Conservation (phyloP, 2,888 invertebrate genomes). For the Mayetiola destructor region DNA sequence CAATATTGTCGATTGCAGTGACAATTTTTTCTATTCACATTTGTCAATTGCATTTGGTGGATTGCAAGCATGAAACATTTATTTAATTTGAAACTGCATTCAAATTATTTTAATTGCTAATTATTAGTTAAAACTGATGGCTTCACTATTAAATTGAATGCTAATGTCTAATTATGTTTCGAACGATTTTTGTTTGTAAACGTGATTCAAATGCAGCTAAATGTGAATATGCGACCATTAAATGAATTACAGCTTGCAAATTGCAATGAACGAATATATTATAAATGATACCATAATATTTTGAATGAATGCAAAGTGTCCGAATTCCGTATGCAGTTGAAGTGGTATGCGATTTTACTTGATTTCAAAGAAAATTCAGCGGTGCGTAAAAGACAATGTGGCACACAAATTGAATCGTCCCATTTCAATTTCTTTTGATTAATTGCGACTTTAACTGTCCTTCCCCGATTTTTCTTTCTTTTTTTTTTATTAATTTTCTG, state of each 20-base stretch:
- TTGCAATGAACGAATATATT: not conserved
- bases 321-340: not conserved
- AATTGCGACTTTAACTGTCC: no score
- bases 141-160: slow-evolving; percentile 7
- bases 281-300: no score
- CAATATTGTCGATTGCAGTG: no score
- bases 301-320: not conserved
- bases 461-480: no score
- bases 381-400: not conserved
- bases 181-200: not conserved
- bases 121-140: slow-evolving; percentile 12
- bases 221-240: not conserved
- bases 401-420: not conserved
- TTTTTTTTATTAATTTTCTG: no score
- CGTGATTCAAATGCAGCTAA: not conserved
- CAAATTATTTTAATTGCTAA: slow-evolving; percentile 13
- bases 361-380: not conserved
- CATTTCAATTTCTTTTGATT: no score
- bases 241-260: not conserved
- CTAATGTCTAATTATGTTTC: not conserved
- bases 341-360: not conserved
- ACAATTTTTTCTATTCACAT: no score
- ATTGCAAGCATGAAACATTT: no score
- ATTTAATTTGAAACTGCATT: slow-evolving; percentile 4
- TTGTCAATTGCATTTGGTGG: no score